phyloP scores from a whole-genome alignment of 64 coral and sea anemone genomes.

The Montipora capricornis region DNA sequence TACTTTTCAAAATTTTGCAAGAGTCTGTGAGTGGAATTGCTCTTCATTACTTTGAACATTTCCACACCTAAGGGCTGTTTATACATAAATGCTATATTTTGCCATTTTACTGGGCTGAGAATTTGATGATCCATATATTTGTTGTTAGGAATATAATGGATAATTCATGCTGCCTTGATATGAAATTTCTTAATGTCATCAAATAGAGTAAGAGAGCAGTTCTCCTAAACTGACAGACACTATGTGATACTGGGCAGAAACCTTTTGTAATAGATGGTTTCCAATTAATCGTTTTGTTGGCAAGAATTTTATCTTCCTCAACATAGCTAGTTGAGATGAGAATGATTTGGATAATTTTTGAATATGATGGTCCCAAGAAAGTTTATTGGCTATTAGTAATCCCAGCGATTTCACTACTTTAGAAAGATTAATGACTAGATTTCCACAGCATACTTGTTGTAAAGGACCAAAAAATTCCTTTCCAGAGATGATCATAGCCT shows the following conservation, averaged over 20 bases:
- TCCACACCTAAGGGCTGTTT: background rate
- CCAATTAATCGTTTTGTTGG: background rate
- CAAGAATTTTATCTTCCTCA: background rate
- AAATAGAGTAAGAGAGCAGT: background rate
- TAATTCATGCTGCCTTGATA: background rate
- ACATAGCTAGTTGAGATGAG: background rate
- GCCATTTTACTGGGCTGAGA: too few species aligned
- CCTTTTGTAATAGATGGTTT: too few species aligned
- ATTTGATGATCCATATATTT: background rate
- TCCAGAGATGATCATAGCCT: constrained; percentile 25
- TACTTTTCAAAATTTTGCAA: background rate
- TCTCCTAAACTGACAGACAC: background rate
- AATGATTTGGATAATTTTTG: background rate
- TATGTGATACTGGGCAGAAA: background rate
- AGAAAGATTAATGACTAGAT: background rate
- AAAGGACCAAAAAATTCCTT: constrained; percentile 21
- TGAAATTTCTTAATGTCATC: background rate
- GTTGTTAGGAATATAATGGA: background rate
- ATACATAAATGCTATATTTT: background rate
- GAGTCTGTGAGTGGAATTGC: background rate
- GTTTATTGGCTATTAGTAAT: background rate
- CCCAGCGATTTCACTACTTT: constrained; percentile 23
- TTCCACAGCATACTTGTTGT: background rate
- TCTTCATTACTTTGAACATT: background rate
- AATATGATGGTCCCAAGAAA: constrained; percentile 15